Evolutionary conservation across 2,888 invertebrate genomes (phyloP), one percentile per base, ranked within the genome.

Genomic region (Watsonalla binaria): DNA sequence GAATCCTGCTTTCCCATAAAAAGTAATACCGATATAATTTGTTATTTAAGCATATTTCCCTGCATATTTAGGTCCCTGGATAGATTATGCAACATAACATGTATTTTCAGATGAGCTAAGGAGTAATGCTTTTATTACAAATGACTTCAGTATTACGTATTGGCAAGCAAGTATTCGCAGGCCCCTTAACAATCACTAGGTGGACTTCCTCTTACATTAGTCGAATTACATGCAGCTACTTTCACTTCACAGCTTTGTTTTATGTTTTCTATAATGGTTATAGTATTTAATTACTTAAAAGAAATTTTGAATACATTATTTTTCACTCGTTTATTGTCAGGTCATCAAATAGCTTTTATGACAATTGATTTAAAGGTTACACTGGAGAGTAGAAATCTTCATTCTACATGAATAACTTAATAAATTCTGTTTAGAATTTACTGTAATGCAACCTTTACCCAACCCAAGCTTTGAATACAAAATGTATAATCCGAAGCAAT

Each of bases 261-360:
- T 49, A 49, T 49, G 39, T 37, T 49, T 35, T 49, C n/a, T 48
- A 37, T 49, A 39, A 39, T 49, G 37, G 49, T 39, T 49, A 49
- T 37, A 15, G 39, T 49, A n/a, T 39, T 49, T 49, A 49, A 49
- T 49, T 49, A 49, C 49, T 13, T 13, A 14, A 48, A 48, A 37
- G 13, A 37, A 34, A 45, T 51, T 33, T 46, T 5, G 34, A 46
- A 46, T 51, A 24, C 33, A 15, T 47, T 13, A 47, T 33, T 47
- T 47, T 47, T 33, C 48, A 52, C 46, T 42, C 13, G 14, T 24
- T 35, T 52, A 48, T 47, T 39, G 39, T 15, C 42, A 42, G 9
- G 11, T 11, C 11, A 11, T 11, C 42, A 11, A 42, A 42, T 11
- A 42, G 5, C 42, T 5, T 42, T 42, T 42, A 42, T 42, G 42